A percentile compares a stretch with the other conserved stretches of the same genome.
Evolutionary conservation across 2,888 invertebrate genomes (phyloP).

Genomic region (Callimorpha dominula): DNA sequence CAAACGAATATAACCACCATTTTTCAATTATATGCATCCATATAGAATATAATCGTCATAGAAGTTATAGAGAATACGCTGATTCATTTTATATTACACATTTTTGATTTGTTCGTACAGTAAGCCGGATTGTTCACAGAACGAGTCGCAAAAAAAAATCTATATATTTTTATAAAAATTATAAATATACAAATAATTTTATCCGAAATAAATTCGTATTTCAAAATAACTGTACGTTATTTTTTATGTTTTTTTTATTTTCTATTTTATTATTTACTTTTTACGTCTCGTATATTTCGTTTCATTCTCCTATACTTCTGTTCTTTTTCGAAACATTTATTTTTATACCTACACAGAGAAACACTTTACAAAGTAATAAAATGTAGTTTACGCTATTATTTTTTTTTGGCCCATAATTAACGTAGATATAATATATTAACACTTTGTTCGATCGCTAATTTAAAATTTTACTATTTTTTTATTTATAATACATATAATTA

Average conservation of each 20-base stretch:
- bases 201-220: constrained; percentile 67
- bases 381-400: constrained; percentile 77
- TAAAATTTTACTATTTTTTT: constrained; percentile 29
- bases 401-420: constrained; percentile 82
- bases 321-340: constrained; percentile 72
- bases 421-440: constrained; percentile 63
- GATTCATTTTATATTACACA: constrained; percentile 72
- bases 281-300: constrained; percentile 59
- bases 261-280: constrained; percentile 65
- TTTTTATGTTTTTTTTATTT: constrained; percentile 59
- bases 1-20: constrained; percentile 78
- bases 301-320: constrained; percentile 80
- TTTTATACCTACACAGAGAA: constrained; percentile 86
- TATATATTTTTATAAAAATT: constrained; percentile 44
- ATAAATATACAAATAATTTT: constrained; percentile 64
- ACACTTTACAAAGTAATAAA: constrained; percentile 83
- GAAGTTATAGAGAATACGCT: constrained; percentile 69
- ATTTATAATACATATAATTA: constrained; percentile 13
- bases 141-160: constrained; percentile 53
- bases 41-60: constrained; percentile 68
- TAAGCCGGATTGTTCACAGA: constrained; percentile 70
- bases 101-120: constrained; percentile 70
- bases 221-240: constrained; percentile 61
- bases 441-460: constrained; percentile 79
- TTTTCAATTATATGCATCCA: constrained; percentile 80